Conservation (phyloP, 2,888 invertebrate species). For the Ophion ventricosus region DNA sequence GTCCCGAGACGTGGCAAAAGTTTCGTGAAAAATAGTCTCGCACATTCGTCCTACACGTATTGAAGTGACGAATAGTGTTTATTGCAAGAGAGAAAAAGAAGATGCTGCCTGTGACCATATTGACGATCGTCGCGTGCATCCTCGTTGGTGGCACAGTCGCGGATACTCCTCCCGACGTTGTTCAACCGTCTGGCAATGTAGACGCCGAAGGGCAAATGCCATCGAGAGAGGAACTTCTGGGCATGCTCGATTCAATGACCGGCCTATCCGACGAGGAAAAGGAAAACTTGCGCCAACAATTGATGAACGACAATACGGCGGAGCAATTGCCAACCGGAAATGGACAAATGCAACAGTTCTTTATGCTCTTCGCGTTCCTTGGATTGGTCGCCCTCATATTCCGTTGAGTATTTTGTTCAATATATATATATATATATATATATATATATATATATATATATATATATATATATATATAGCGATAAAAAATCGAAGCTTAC, state of each 20-base stretch:
- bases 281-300: constrained; percentile 85
- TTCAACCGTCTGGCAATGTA: not conserved
- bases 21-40: not conserved
- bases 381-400: constrained; percentile 74
- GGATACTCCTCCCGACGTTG: not conserved
- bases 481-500: no score
- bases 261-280: constrained; percentile 87
- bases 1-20: constrained; percentile 13
- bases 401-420: constrained; percentile 67
- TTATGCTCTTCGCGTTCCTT: constrained; percentile 74
- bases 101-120: not conserved
- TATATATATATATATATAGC: constrained; percentile 16
- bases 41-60: not conserved
- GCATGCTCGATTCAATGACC: constrained; percentile 85
- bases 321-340: constrained; percentile 18
- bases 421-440: constrained; percentile 5
- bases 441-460: not conserved
- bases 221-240: constrained; percentile 85
- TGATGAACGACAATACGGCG: constrained; percentile 82
- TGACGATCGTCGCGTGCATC: constrained; percentile 2
- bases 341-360: constrained; percentile 77
- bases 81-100: not conserved
- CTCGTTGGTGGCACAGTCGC: not conserved
- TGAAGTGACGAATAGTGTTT: not conserved
- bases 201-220: constrained; percentile 80